These are phyloP conservation scores for Xenopus borealis DNA, from an alignment of 2,113 vertebrate genomes.

Conservation along the genomic window DNA sequence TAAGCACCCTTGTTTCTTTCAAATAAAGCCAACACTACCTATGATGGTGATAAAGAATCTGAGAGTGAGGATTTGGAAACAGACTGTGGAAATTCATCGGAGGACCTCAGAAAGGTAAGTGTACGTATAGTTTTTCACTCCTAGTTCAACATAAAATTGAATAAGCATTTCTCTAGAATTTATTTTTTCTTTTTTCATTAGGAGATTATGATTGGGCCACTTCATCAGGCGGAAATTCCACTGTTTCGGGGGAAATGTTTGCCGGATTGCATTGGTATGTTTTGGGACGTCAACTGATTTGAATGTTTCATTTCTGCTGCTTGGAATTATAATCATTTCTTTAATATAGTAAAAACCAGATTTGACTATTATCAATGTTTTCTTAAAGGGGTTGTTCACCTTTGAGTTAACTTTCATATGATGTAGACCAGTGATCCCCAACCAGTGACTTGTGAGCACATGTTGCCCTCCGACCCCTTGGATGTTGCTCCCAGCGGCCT, in stretches of 20 bases:
- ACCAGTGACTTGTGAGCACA: too few relatives aligned
- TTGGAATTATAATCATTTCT: too few relatives aligned
- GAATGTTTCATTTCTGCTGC: too few relatives aligned
- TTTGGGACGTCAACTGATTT: background rate
- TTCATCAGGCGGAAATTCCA: constrained; percentile 96
- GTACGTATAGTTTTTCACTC: background rate
- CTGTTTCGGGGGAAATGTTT: constrained; percentile 74
- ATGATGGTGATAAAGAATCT: constrained; percentile 93
- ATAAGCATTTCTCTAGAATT: background rate
- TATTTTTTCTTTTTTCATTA: constrained; percentile 52
- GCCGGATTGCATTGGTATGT: constrained; percentile 74
- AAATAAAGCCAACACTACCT: constrained; percentile 80
- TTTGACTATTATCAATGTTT: too few relatives aligned
- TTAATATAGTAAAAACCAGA: too few relatives aligned
- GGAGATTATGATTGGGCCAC: constrained; percentile 96
- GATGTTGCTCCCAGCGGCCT: too few relatives aligned
- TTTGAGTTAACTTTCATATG: too few relatives aligned
- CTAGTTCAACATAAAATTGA: background rate
- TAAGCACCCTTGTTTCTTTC: background rate
- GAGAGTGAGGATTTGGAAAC: constrained; percentile 81
- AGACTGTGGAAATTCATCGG: constrained; percentile 81
- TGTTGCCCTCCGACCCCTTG: too few relatives aligned
- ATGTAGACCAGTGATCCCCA: too few relatives aligned
- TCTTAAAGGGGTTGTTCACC: too few relatives aligned
- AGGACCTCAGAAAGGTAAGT: constrained; percentile 89